Conservation (phyloP, 2,888 invertebrate species). For the Eupeodes latifasciatus region DNA sequence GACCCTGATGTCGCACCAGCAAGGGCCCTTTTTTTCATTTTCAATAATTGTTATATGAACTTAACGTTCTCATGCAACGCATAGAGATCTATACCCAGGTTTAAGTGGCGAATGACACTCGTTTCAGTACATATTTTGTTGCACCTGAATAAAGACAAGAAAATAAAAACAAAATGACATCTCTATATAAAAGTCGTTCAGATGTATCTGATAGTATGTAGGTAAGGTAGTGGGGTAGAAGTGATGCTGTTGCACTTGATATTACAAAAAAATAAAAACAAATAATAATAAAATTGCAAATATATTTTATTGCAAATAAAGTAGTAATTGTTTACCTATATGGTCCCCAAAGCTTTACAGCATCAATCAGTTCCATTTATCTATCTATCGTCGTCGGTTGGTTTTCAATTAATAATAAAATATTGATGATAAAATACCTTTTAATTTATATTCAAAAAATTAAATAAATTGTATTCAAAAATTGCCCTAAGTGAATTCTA, state of each 20-base stretch:
- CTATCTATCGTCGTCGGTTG: conserved; percentile 75
- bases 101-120: conserved; percentile 38
- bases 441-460: conserved; percentile 15
- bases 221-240: conserved; percentile 22
- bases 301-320: conserved; percentile 66
- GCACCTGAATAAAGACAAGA: conserved; percentile 48
- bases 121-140: conserved; percentile 51
- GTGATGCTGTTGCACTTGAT: conserved; percentile 73
- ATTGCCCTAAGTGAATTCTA: conserved; percentile 17
- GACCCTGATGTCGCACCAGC: conserved; percentile 57
- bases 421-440: conserved; percentile 37
- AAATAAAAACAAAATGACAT: conserved; percentile 42
- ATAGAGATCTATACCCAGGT: conserved; percentile 7
- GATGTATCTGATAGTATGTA: conserved; percentile 24
- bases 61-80: conserved; percentile 10
- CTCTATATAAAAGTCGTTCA: conserved; percentile 44
- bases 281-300: conserved; percentile 28
- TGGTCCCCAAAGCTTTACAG: conserved; percentile 65
- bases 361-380: conserved; percentile 73
- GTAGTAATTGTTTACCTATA: conserved; percentile 72
- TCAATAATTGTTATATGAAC: conserved; percentile 54
- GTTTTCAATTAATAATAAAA: conserved; percentile 41
- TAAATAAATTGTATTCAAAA: conserved; percentile 29
- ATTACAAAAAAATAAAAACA: conserved; percentile 56
- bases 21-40: conserved; percentile 56